Percentiles rank a stretch among this genome's conserved stretches.
Conservation (phyloP, 2,797 vertebrate species). For the Acrocephalus scirpaceus region DNA sequence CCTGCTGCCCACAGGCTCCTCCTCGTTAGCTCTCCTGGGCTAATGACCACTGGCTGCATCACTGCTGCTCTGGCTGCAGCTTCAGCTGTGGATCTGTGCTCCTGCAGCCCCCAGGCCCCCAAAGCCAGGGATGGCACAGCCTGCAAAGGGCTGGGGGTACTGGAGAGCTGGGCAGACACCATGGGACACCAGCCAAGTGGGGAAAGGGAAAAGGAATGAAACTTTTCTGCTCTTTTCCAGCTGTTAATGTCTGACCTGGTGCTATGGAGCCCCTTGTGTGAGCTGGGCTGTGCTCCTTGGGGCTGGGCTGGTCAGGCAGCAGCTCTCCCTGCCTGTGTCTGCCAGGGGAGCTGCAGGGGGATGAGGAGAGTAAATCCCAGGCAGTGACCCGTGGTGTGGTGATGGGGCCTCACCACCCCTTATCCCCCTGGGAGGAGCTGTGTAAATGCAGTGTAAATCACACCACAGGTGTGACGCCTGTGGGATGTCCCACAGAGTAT, state of each 20-base stretch:
- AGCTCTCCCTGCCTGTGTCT: background rate
- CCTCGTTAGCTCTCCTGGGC: background rate
- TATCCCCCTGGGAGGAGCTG: background rate
- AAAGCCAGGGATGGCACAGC: background rate
- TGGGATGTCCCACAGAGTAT: background rate
- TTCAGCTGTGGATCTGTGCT: background rate
- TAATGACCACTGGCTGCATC: background rate
- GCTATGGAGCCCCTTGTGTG: accelerated
- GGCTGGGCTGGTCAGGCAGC: background rate
- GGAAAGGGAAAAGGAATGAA: background rate
- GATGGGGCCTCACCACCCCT: background rate
- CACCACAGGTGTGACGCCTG: background rate
- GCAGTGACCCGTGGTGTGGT: accelerated
- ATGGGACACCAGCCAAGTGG: background rate
- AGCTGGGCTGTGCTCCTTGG: background rate
- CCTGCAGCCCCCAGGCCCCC: background rate
- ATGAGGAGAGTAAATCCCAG: background rate
- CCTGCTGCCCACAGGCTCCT: background rate
- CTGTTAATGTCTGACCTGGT: background rate
- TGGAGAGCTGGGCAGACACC: background rate
- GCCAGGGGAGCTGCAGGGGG: background rate
- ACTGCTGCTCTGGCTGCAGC: background rate
- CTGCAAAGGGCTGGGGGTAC: background rate
- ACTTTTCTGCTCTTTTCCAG: background rate
- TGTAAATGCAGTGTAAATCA: background rate